Evolutionary conservation across 2,113 vertebrate genomes (phyloP).

Genomic region (Prolemur simus): DNA sequence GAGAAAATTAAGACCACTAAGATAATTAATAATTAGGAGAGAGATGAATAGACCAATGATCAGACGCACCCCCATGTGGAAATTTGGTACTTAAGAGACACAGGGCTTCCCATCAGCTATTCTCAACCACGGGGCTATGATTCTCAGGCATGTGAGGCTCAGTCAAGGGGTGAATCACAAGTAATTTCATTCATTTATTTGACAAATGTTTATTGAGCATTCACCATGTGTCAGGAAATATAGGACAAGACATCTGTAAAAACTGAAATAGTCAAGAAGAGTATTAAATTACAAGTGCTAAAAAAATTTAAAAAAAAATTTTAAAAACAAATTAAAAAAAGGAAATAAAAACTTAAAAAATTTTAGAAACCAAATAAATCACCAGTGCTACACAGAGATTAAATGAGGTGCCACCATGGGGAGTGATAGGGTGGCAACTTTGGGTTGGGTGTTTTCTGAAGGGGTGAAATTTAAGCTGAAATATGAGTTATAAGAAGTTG

Average conservation of each 20-base stretch:
- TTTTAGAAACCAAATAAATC: too few relatives aligned
- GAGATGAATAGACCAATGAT: background rate
- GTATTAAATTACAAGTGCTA: background rate
- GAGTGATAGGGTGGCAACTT: background rate
- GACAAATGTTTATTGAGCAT: background rate
- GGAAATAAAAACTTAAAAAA: too few relatives aligned
- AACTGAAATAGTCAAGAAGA: too few relatives aligned
- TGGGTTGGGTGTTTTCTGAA: background rate
- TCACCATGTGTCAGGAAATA: too few relatives aligned
- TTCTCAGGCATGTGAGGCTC: background rate
- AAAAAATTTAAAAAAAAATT: too few relatives aligned
- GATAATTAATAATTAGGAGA: background rate
- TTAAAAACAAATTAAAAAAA: too few relatives aligned
- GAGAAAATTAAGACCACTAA: background rate
- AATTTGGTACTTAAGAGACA: too few relatives aligned
- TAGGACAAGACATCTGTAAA: too few relatives aligned
- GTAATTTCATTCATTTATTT: background rate
- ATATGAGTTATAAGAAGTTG: background rate
- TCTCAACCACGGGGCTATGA: too few relatives aligned
- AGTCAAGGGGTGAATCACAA: background rate
- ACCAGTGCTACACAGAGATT: background rate
- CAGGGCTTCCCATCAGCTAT: too few relatives aligned
- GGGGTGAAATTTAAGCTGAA: too few relatives aligned
- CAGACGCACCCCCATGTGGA: background rate
- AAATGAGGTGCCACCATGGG: background rate